phyloP scores from a whole-genome alignment of 2,797 vertebrate genomes.

The Gobio occitaniae region DNA sequence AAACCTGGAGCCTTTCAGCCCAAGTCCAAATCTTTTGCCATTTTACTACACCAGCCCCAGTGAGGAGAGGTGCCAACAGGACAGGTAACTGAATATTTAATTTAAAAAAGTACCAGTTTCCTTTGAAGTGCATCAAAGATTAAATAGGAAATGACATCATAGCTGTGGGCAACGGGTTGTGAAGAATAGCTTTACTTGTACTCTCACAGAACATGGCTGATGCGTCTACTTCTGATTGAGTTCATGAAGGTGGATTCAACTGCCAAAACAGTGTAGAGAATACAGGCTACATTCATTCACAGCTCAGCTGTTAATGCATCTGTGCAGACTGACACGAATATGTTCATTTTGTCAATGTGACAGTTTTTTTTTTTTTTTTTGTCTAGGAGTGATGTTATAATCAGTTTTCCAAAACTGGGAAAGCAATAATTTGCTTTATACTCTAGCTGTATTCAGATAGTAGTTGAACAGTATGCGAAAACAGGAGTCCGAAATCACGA shows the following conservation, averaged over 20 bases:
- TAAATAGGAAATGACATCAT: constrained; percentile 28
- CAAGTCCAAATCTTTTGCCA: background rate
- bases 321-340: background rate
- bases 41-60: background rate
- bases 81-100: constrained; percentile 1
- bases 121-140: constrained; percentile 20
- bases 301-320: background rate
- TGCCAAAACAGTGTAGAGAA: background rate
- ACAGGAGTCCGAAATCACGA: too few relatives aligned
- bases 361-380: background rate
- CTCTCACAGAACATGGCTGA: constrained; percentile 9
- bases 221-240: background rate
- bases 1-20: background rate
- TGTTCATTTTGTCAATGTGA: background rate
- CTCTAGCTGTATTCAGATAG: too few relatives aligned
- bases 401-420: background rate
- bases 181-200: background rate
- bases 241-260: constrained; percentile 31
- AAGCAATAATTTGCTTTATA: background rate
- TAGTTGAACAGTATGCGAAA: too few relatives aligned
- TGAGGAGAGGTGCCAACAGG: background rate
- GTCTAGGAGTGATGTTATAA: background rate
- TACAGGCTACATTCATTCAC: constrained; percentile 30
- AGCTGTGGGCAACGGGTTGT: background rate
- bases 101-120: background rate